Evolutionary conservation across 2,113 vertebrate species (phyloP).

Genomic region (Suncus etruscus): DNA sequence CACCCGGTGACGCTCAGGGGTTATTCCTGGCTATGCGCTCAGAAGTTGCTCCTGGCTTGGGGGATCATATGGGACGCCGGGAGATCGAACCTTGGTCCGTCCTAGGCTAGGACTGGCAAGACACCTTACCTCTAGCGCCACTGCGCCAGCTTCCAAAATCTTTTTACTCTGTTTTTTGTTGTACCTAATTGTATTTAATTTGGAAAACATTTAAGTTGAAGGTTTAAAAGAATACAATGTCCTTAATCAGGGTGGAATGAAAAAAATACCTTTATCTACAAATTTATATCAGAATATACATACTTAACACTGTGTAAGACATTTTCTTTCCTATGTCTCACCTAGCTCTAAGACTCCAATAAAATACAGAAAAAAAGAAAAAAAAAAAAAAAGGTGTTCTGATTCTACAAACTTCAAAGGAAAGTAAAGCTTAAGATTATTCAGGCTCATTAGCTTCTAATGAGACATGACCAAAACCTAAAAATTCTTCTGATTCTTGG

Average conservation of each 20-base stretch:
- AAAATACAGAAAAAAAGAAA: not conserved
- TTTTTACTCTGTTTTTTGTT: slow-evolving; percentile 24
- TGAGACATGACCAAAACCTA: not conserved
- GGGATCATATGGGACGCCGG: too few relatives aligned
- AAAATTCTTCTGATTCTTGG: not conserved
- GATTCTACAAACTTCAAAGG: not conserved
- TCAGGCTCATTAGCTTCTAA: not conserved
- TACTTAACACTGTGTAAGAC: slow-evolving; percentile 1
- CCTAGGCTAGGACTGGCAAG: too few relatives aligned
- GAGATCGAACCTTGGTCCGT: too few relatives aligned
- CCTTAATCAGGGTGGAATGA: slow-evolving; percentile 7
- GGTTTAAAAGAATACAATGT: not conserved
- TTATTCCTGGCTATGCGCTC: too few relatives aligned
- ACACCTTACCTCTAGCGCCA: too few relatives aligned
- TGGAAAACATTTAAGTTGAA: slow-evolving; percentile 6
- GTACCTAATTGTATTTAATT: not conserved
- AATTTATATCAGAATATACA: not conserved
- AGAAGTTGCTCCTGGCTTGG: too few relatives aligned
- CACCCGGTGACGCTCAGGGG: too few relatives aligned
- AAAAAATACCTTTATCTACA: slow-evolving; percentile 32
- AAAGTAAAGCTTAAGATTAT: slow-evolving; percentile 16
- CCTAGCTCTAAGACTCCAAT: not conserved
- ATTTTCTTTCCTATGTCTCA: slow-evolving; percentile 14
- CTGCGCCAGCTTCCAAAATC: slow-evolving; percentile 55
- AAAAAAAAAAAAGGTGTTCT: not conserved